A percentile compares a stretch with the other conserved stretches of the same genome.
Evolutionary conservation across 2,113 vertebrate species (phyloP).

Genomic region (Bambusicola thoracicus): DNA sequence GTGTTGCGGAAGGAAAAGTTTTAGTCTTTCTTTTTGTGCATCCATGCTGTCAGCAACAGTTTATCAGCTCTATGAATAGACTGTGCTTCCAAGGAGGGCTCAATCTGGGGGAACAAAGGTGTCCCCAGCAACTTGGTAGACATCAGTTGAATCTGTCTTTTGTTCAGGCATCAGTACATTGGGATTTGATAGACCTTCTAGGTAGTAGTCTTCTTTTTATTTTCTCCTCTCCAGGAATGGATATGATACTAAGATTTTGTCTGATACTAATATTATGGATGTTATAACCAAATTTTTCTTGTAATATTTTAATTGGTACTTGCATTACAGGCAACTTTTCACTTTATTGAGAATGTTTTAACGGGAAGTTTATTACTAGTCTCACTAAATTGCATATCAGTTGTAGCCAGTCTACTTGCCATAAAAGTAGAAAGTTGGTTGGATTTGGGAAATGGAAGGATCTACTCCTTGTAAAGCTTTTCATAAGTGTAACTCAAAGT

Average conservation of each 20-base stretch:
- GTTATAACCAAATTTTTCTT: not conserved
- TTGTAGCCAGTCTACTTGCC: not conserved
- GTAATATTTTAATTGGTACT: not conserved
- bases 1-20: not conserved
- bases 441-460: not conserved
- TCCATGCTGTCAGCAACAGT: not conserved
- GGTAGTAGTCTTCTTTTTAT: not conserved
- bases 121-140: not conserved
- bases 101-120: not conserved
- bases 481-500: not conserved
- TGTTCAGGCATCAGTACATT: not conserved
- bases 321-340: not conserved
- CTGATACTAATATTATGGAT: not conserved
- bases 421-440: not conserved
- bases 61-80: not conserved
- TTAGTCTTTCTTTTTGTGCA: not conserved
- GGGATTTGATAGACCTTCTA: not conserved
- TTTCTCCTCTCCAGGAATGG: not conserved
- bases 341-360: not conserved
- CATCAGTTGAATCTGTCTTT: not conserved
- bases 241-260: not conserved
- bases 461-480: not conserved
- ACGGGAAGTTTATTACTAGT: not conserved
- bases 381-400: not conserved
- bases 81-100: not conserved